Evolutionary conservation across 2,888 invertebrate genomes (phyloP).

Genomic region (Antheraea yamamai): DNA sequence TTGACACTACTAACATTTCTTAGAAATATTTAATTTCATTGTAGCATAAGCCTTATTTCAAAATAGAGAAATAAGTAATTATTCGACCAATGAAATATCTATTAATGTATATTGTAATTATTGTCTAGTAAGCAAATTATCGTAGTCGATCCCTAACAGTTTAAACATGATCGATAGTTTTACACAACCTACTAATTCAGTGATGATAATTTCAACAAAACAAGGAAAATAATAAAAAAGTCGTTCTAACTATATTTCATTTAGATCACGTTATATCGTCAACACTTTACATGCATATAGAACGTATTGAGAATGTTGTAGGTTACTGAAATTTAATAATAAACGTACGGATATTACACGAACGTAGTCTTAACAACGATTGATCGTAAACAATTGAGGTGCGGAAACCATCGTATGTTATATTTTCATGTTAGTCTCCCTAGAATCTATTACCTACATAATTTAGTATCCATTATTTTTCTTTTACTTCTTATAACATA

Average conservation of each 20-base stretch:
- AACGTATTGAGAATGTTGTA: conserved; percentile 10
- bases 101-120: neutral
- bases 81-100: neutral
- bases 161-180: neutral
- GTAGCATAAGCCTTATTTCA: neutral
- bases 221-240: neutral
- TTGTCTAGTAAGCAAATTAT: neutral
- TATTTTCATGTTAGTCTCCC: conserved; percentile 20
- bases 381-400: conserved; percentile 24
- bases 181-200: neutral
- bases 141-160: too few relatives aligned
- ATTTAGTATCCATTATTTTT: conserved; percentile 1
- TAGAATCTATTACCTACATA: conserved; percentile 16
- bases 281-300: neutral
- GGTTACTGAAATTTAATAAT: conserved; percentile 20
- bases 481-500: neutral
- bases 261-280: neutral
- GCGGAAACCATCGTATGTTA: conserved; percentile 23
- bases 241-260: neutral
- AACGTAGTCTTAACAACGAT: conserved; percentile 23
- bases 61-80: neutral
- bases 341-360: conserved; percentile 19
- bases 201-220: neutral
- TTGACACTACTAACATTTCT: neutral
- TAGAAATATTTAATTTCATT: neutral